These are phyloP conservation scores for Acanthis flammea DNA, from an alignment of 2,797 vertebrate species.

Conservation along the genomic window DNA sequence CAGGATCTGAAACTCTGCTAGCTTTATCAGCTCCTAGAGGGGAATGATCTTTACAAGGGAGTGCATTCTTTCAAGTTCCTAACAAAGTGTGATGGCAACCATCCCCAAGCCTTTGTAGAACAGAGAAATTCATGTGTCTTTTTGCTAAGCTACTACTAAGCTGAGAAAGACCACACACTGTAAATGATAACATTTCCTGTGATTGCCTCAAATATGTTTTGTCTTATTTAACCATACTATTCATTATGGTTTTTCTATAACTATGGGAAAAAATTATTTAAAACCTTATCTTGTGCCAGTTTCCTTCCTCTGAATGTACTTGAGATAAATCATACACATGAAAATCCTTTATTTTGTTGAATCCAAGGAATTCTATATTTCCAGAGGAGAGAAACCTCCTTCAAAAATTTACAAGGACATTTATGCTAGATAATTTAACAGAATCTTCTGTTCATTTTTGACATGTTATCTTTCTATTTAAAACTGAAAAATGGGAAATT, in stretches of 20 bases:
- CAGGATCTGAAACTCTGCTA: background rate
- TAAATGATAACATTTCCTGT: background rate
- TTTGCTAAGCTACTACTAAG: background rate
- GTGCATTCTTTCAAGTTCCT: background rate
- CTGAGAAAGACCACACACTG: background rate
- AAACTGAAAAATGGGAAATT: background rate
- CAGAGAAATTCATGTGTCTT: background rate
- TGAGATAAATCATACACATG: background rate
- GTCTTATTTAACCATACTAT: background rate
- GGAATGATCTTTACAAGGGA: background rate
- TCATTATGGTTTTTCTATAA: background rate
- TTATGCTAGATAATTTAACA: background rate
- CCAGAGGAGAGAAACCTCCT: background rate
- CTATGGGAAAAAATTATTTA: rapidly evolving
- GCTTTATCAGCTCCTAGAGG: background rate
- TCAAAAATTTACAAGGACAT: background rate
- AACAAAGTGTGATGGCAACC: background rate
- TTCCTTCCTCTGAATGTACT: background rate
- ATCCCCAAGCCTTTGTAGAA: background rate
- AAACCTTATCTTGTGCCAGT: background rate
- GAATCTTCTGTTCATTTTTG: background rate
- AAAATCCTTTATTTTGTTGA: background rate
- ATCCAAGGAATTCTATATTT: background rate
- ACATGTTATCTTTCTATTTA: background rate
- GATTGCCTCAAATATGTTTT: background rate